phyloP scores from a whole-genome alignment of 2,888 invertebrate species.

The Ochlodes sylvanus region DNA sequence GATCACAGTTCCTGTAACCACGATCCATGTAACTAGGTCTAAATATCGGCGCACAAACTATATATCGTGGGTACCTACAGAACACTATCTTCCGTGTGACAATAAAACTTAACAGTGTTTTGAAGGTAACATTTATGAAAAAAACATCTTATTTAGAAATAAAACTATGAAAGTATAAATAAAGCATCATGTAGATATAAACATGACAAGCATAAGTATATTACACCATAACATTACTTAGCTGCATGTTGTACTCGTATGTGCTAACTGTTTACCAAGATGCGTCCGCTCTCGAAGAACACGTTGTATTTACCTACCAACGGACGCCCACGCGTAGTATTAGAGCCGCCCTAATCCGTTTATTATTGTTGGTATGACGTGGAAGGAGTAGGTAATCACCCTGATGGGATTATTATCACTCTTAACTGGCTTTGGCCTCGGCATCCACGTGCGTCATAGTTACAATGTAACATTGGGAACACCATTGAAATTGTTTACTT shows the following conservation, averaged over 20 bases:
- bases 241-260: neutral
- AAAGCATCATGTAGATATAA: too few species aligned
- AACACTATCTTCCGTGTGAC: too few species aligned
- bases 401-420: conserved; percentile 6
- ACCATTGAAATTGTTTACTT: neutral
- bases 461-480: neutral
- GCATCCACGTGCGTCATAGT: neutral
- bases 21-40: too few species aligned
- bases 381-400: conserved; percentile 9
- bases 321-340: neutral
- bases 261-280: neutral
- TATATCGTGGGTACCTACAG: too few species aligned
- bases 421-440: conserved; percentile 6
- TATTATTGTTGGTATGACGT: conserved; percentile 10
- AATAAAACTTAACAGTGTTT: too few species aligned
- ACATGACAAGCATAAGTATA: too few species aligned
- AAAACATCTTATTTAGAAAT: too few species aligned
- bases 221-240: too few species aligned
- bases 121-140: too few species aligned
- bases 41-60: too few species aligned
- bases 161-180: too few species aligned
- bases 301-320: neutral
- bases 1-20: too few species aligned
- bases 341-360: conserved; percentile 3
- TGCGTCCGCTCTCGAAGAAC: neutral